These are phyloP conservation scores for Shargacucullia verbasci DNA, from an alignment of 2,888 invertebrate species.

Conservation along the genomic window DNA sequence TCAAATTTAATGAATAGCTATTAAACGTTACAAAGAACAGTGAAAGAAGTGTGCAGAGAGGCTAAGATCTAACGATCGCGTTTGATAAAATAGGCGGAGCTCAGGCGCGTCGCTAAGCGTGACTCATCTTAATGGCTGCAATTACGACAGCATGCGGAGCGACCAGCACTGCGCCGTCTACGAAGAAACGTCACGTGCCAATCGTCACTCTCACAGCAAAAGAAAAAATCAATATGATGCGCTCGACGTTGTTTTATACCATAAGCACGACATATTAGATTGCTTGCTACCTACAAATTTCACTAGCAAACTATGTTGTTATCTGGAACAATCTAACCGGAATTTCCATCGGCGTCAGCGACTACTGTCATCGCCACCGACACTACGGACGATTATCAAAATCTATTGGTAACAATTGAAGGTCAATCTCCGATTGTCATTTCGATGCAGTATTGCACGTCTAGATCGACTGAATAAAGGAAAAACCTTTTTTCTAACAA, in stretches of 20 bases:
- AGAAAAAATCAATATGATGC: conserved; percentile 12
- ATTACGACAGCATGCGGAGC: conserved; percentile 78
- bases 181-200: conserved; percentile 74
- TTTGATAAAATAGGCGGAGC: conserved; percentile 80
- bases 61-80: conserved; percentile 69
- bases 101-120: conserved; percentile 83
- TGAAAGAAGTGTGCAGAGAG: conserved; percentile 59
- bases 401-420: conserved; percentile 72
- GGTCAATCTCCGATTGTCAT: conserved; percentile 72
- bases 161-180: conserved; percentile 59
- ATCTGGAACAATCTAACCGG: conserved; percentile 64
- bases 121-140: conserved; percentile 87
- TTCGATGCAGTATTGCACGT: conserved; percentile 72
- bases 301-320: not conserved
- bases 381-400: conserved; percentile 56
- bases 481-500: conserved; percentile 72
- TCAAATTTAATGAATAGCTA: conserved; percentile 35
- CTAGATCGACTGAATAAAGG: conserved; percentile 64
- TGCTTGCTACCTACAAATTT: not conserved
- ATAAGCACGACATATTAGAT: not conserved
- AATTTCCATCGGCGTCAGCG: conserved; percentile 49
- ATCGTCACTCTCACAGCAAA: conserved; percentile 45
- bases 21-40: conserved; percentile 37
- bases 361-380: conserved; percentile 33
- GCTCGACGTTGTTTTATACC: too few species aligned